phyloP scores from a whole-genome alignment of 2,888 invertebrate genomes.

The Nomada lathburiana region DNA sequence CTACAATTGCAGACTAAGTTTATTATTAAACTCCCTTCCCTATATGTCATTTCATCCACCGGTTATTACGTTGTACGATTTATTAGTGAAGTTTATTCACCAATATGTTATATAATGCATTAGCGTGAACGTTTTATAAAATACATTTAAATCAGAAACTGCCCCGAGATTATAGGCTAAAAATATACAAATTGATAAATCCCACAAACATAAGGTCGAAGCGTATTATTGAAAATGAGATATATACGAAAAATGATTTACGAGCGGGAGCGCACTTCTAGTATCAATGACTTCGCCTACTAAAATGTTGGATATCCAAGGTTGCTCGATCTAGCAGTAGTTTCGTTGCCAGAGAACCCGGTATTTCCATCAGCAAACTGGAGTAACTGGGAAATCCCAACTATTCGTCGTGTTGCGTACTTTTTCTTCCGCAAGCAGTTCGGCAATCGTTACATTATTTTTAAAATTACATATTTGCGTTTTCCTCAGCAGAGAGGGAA shows the following conservation, averaged over 20 bases:
- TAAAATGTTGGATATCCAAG: conserved; percentile 25
- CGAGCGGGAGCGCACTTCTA: neutral
- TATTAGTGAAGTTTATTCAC: conserved; percentile 2
- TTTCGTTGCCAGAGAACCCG: conserved; percentile 42
- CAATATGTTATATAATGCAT: no score
- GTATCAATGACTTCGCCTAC: conserved; percentile 16
- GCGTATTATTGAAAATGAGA: neutral
- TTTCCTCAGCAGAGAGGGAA: no score
- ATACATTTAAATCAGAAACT: neutral
- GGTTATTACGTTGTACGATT: no score
- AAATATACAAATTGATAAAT: conserved; percentile 1
- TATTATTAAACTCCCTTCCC: neutral
- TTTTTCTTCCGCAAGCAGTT: conserved; percentile 24
- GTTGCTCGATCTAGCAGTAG: conserved; percentile 40
- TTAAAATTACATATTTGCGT: neutral
- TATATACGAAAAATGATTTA: neutral
- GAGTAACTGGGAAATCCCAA: conserved; percentile 63
- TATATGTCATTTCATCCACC: neutral
- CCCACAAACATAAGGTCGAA: neutral
- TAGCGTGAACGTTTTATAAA: neutral
- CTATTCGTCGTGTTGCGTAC: conserved; percentile 17
- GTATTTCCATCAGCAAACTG: conserved; percentile 60
- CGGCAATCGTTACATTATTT: conserved; percentile 34
- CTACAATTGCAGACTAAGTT: neutral
- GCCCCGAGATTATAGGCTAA: neutral